Evolutionary conservation across 2,888 invertebrate genomes (phyloP).

Genomic region (Dinocampus coccinellae): DNA sequence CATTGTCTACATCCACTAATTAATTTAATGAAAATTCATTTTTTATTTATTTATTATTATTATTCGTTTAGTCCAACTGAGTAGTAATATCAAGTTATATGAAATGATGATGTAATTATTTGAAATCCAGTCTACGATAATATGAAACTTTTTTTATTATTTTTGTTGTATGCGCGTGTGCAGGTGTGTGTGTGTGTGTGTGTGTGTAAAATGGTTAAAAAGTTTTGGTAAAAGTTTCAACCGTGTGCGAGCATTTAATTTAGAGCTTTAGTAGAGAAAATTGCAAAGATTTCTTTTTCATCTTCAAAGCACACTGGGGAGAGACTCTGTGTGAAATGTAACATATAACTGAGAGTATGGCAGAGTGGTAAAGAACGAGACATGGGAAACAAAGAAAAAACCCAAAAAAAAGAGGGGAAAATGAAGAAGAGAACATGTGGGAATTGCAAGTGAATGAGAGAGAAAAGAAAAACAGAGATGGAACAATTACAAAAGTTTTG

Average conservation of each 20-base stretch:
- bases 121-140: not conserved
- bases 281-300: conserved; percentile 22
- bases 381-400: conserved; percentile 21
- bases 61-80: not conserved
- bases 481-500: conserved; percentile 60
- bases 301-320: conserved; percentile 23
- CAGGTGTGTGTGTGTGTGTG: too few species aligned
- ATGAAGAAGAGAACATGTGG: not conserved
- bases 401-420: conserved; percentile 32
- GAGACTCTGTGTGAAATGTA: not conserved
- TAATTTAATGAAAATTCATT: not conserved
- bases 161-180: not conserved
- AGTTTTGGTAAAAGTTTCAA: conserved; percentile 6
- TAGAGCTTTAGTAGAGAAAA: not conserved
- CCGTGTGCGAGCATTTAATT: conserved; percentile 26
- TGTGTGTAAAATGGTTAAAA: not conserved
- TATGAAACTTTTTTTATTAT: not conserved
- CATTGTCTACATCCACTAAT: too few species aligned
- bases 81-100: not conserved
- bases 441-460: not conserved
- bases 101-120: not conserved
- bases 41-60: not conserved
- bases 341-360: conserved; percentile 25
- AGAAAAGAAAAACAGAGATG: conserved; percentile 39
- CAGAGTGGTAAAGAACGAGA: not conserved